phyloP scores from a whole-genome alignment of 1,140 invertebrate genomes.

The Trichogramma pretiosum region DNA sequence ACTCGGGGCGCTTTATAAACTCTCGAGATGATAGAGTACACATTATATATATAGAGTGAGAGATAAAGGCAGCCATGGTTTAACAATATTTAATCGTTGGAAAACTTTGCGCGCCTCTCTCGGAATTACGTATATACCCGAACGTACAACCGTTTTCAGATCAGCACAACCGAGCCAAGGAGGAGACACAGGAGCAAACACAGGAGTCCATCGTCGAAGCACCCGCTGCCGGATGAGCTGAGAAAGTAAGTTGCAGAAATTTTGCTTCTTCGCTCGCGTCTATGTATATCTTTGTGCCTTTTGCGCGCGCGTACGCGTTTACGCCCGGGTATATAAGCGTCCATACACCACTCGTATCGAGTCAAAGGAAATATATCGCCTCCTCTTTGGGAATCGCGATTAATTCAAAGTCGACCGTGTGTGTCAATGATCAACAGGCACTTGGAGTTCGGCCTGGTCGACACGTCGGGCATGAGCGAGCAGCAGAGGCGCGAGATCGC shows the following conservation, averaged over 20 bases:
- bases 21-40: no score
- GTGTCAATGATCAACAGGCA: no score
- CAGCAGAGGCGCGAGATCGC: constrained; percentile 84
- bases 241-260: constrained; percentile 34
- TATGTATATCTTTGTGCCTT: background rate
- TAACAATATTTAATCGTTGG: background rate
- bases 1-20: no score
- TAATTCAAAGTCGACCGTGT: no score
- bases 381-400: no score
- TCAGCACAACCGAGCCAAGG: constrained; percentile 41
- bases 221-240: constrained; percentile 39
- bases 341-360: no score
- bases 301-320: background rate
- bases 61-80: no score
- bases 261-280: background rate
- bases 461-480: constrained; percentile 80
- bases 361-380: no score
- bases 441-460: constrained; percentile 81
- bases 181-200: constrained; percentile 42
- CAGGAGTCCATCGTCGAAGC: constrained; percentile 41
- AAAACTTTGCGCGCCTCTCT: background rate
- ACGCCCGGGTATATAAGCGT: no score
- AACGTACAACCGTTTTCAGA: constrained; percentile 22
- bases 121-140: no score
- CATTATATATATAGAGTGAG: no score